Conservation (phyloP, 2,113 vertebrate genomes). For the Phycodurus eques region DNA sequence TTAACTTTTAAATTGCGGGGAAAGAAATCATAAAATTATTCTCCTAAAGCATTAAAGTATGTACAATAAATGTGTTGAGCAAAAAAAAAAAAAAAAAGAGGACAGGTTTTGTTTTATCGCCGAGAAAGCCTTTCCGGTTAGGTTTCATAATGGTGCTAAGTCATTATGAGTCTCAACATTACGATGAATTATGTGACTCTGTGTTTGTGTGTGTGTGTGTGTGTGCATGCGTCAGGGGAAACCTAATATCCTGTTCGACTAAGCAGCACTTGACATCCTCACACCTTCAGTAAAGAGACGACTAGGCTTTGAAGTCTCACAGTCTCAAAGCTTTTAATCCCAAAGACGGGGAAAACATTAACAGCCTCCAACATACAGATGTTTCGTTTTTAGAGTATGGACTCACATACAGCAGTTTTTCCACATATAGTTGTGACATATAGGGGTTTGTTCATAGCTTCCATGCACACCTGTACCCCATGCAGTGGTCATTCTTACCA, state of each 20-base stretch:
- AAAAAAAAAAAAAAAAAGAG: too few species aligned
- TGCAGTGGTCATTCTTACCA: not conserved
- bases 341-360: constrained; percentile 33
- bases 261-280: constrained; percentile 54
- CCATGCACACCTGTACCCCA: not conserved
- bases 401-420: constrained; percentile 8
- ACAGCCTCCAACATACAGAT: constrained; percentile 55
- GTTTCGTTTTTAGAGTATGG: constrained; percentile 15
- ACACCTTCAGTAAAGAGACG: constrained; percentile 46
- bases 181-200: not conserved
- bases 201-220: not conserved
- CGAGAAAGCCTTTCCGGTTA: not conserved
- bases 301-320: constrained; percentile 67
- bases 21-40: not conserved
- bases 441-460: not conserved
- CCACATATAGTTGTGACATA: not conserved
- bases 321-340: constrained; percentile 73
- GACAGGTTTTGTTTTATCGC: too few species aligned
- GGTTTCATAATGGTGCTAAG: not conserved
- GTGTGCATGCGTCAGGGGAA: constrained; percentile 10
- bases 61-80: too few species aligned
- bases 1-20: not conserved
- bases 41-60: not conserved
- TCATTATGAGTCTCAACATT: not conserved
- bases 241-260: constrained; percentile 30